Percentiles rank a stretch among this genome's conserved stretches.
Evolutionary conservation across 1,140 invertebrate species (phyloP).

Genomic region (Dryas iulia): DNA sequence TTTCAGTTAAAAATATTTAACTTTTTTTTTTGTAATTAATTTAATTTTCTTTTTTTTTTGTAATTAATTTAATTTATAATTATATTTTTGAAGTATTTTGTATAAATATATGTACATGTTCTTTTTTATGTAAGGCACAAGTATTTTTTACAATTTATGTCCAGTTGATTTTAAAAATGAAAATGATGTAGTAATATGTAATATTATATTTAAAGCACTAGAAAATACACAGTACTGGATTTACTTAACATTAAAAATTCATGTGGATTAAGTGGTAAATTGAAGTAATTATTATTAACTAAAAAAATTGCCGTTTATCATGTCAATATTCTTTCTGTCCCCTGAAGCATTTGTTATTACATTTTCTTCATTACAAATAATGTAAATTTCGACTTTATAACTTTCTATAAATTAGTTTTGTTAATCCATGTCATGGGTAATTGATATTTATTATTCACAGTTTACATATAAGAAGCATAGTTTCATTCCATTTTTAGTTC

Average conservation of each 20-base stretch:
- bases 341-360: neutral
- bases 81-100: neutral
- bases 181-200: neutral
- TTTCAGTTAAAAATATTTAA: neutral
- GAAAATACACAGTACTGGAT: too few species aligned
- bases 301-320: too few species aligned
- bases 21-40: too few species aligned
- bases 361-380: neutral
- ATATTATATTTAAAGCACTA: neutral
- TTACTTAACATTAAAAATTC: too few species aligned
- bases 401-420: neutral
- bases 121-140: neutral
- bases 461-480: neutral
- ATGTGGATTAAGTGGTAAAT: too few species aligned
- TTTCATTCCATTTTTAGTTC: neutral
- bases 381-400: neutral
- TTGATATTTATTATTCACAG: neutral
- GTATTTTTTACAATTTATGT: neutral
- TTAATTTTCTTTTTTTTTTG: slow-evolving; percentile 14
- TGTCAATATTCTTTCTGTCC: too few species aligned
- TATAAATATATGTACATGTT: neutral
- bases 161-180: neutral
- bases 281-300: too few species aligned
- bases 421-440: neutral
- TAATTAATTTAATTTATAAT: neutral